phyloP scores from a whole-genome alignment of 2,888 invertebrate species.

The Julus scandinavius region DNA sequence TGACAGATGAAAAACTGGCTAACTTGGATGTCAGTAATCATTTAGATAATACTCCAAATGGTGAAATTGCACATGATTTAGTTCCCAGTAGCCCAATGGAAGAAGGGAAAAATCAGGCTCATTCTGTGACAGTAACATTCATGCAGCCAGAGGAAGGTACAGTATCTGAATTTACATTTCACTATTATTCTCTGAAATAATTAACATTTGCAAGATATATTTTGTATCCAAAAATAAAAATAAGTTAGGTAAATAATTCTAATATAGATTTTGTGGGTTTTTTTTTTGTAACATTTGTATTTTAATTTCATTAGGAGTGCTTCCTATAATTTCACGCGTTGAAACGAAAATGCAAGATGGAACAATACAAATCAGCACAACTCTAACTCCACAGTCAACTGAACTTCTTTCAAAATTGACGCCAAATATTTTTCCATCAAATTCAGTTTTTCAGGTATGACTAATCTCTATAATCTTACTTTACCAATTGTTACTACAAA shows the following conservation, averaged over 20 bases:
- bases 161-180: too few relatives aligned
- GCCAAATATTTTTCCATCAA: background rate
- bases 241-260: too few relatives aligned
- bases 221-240: too few relatives aligned
- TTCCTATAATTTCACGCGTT: conserved; percentile 65
- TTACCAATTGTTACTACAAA: background rate
- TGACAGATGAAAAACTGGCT: conserved; percentile 9
- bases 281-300: background rate
- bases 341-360: conserved; percentile 66
- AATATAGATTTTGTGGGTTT: background rate
- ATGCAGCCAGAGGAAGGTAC: background rate
- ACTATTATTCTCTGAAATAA: too few relatives aligned
- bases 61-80: background rate
- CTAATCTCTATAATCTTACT: background rate
- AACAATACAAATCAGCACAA: conserved; percentile 64
- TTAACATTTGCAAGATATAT: too few relatives aligned
- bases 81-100: background rate
- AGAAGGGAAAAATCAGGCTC: background rate
- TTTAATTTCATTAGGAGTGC: conserved; percentile 63
- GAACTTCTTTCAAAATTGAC: conserved; percentile 61
- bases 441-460: conserved; percentile 20
- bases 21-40: background rate
- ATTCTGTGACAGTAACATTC: conserved; percentile 2
- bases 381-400: conserved; percentile 65
- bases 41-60: background rate